These are phyloP conservation scores for Zele albiditarsus DNA, from an alignment of 2,888 invertebrate species.

Conservation along the genomic window DNA sequence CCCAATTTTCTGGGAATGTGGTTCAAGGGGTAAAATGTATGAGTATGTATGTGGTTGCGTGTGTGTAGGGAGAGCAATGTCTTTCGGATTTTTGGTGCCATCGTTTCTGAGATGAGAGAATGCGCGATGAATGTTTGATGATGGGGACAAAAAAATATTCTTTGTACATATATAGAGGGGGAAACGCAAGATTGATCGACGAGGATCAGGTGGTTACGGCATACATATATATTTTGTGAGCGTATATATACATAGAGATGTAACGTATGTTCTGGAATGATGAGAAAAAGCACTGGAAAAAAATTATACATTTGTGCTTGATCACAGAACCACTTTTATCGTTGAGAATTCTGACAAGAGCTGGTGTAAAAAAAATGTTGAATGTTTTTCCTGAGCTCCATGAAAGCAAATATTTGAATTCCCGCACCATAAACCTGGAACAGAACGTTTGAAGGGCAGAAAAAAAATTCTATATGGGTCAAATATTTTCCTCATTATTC, in stretches of 20 bases:
- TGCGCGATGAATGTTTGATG: constrained; percentile 22
- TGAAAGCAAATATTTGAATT: too few relatives aligned
- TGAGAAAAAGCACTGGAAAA: not conserved
- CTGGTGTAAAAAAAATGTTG: not conserved
- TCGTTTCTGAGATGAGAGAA: constrained; percentile 4
- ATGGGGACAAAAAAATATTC: constrained; percentile 1
- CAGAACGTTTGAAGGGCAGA: too few relatives aligned
- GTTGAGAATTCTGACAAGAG: not conserved
- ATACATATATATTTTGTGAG: not conserved
- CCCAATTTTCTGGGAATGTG: constrained; percentile 11
- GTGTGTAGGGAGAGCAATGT: not conserved
- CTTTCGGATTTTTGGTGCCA: constrained; percentile 9
- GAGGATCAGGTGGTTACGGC: constrained; percentile 1
- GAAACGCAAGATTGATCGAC: constrained; percentile 1
- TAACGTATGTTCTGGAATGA: not conserved
- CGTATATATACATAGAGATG: not conserved
- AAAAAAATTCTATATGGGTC: too few relatives aligned
- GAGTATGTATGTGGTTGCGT: not conserved
- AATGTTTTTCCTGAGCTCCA: not conserved
- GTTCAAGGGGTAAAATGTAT: constrained; percentile 2
- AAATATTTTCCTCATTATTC: too few relatives aligned
- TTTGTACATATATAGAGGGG: not conserved
- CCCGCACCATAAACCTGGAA: too few relatives aligned
- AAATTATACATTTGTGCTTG: not conserved
- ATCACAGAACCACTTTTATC: not conserved